Conservation (phyloP, 2,888 invertebrate genomes). For the Cephus pulcher region DNA sequence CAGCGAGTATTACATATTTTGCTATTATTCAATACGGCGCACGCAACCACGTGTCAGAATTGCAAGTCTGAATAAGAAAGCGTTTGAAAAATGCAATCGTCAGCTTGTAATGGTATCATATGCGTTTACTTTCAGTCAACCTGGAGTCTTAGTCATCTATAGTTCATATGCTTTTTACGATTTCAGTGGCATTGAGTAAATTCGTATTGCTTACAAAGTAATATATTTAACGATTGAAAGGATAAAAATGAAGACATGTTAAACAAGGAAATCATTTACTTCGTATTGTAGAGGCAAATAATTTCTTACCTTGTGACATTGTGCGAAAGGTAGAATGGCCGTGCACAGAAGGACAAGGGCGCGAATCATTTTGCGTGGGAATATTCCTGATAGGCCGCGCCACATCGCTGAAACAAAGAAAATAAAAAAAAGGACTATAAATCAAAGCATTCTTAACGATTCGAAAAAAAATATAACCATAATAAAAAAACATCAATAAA, state of each 20-base stretch:
- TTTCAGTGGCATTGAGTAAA: background rate
- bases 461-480: background rate
- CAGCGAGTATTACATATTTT: background rate
- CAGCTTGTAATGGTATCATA: background rate
- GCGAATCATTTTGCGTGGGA: constrained; percentile 65
- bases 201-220: background rate
- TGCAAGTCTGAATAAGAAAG: background rate
- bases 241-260: background rate
- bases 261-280: background rate
- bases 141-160: background rate
- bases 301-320: constrained; percentile 64
- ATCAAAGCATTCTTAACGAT: background rate
- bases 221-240: background rate
- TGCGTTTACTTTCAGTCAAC: background rate
- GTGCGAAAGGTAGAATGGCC: constrained; percentile 61
- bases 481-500: background rate
- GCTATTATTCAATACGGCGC: background rate
- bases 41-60: background rate
- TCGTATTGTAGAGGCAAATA: background rate
- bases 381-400: constrained; percentile 63
- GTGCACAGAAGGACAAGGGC: constrained; percentile 63
- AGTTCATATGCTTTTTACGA: background rate
- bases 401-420: constrained; percentile 61
- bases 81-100: background rate
- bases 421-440: constrained; percentile 14